Conservation (phyloP, 2,797 vertebrate species). For the Lutjanus argentimaculatus region DNA sequence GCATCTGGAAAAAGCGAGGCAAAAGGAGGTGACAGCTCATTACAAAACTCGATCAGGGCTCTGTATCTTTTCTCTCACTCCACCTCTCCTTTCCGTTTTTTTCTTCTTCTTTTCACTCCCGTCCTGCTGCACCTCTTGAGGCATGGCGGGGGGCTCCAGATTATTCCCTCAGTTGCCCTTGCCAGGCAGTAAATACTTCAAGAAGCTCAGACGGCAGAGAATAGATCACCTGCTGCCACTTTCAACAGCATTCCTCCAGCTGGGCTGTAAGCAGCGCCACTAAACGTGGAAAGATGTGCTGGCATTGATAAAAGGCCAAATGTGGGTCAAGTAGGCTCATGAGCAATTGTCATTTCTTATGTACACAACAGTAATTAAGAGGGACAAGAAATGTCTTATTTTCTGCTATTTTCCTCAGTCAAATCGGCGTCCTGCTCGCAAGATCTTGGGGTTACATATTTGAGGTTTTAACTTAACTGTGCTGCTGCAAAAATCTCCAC, state of each 20-base stretch:
- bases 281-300: conserved; percentile 12
- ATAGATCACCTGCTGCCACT: conserved; percentile 68
- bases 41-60: conserved; percentile 60
- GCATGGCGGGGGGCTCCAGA: conserved; percentile 45
- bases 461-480: conserved; percentile 17
- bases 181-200: conserved; percentile 74
- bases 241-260: conserved; percentile 43
- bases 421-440: conserved; percentile 14
- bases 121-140: conserved; percentile 33
- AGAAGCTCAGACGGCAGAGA: conserved; percentile 62
- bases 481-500: background rate
- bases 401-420: background rate
- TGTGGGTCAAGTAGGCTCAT: conserved; percentile 23
- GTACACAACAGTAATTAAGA: conserved; percentile 2
- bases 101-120: conserved; percentile 13
- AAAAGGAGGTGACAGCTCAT: conserved; percentile 74
- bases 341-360: background rate
- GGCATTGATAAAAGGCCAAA: background rate
- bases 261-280: conserved; percentile 4
- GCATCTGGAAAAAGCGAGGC: conserved; percentile 47
- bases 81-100: background rate
- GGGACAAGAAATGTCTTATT: background rate
- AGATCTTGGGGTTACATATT: conserved; percentile 22
- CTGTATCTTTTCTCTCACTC: conserved; percentile 41
- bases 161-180: conserved; percentile 71